Base-by-base conservation (phyloP, 2,113 vertebrate genomes). In the Sapajus apella region DNA sequence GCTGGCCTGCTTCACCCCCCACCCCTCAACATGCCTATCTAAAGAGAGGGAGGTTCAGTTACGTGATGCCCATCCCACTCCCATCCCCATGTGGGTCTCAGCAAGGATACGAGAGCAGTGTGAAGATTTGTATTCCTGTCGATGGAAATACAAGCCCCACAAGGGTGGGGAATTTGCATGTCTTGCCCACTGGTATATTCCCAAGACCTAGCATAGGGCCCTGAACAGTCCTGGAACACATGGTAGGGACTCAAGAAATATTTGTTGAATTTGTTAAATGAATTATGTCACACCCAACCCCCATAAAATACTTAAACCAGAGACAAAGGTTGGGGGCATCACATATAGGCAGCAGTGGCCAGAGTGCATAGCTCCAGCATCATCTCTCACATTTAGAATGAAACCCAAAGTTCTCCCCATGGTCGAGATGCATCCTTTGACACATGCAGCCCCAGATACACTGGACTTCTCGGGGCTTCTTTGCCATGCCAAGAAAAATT, bases 381-480 rank as follows among this genome's bases (percentile, higher is more conserved):
- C 30, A 40, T 50, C 40, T n/a, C 83, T 75, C 45, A 55, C 12
- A 2, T 64, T 96, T 64, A 64, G 18, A 77, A 32, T 40, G 55
- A 64, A 83, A 47, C 27, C 27, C 45, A 45, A 77, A 87, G 58
- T 37, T 61, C 37, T 86, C 70, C 20, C 23, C 0, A 0, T 20
- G 76, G 37, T 23, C 40, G 32, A 37, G 25, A 55, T 12, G 2
- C 7, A 35, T 9, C 55, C 25, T 18, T 30, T 45, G 58, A 45
- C 0, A 0, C 27, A 14, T 2, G 0, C 4, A 1, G 3, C 14
- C 75, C 43, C n/a, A 25, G 52, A 1, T 10, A 66, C 18, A 21
- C 8, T 17, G 20, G 11, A 18, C 66, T 37, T 55, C n/a, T 61
- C 4, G 27, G 2, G 8, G 10, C 12, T 64, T 30, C 30, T 14